phyloP scores from a whole-genome alignment of 2,113 vertebrate species.

The Actenoides lindsayi region DNA sequence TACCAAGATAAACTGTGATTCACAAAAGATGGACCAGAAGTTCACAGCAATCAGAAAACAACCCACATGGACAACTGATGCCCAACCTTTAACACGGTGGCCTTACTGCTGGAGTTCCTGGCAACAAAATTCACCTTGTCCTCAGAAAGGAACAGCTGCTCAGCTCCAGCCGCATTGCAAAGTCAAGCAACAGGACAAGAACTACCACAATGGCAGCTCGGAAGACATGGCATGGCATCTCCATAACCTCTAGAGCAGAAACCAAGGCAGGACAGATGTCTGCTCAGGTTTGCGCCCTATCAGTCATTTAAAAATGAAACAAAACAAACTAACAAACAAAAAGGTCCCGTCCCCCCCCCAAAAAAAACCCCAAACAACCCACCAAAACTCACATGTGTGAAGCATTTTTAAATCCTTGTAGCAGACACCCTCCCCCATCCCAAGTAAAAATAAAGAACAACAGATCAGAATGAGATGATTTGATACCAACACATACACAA shows the following conservation, averaged over 20 bases:
- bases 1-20: not conserved
- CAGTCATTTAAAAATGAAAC: not conserved
- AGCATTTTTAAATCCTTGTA: constrained; percentile 78
- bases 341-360: too few relatives aligned
- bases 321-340: not conserved
- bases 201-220: not conserved
- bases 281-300: constrained; percentile 37
- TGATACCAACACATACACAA: constrained; percentile 56
- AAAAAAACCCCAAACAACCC: too few relatives aligned
- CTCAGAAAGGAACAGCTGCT: not conserved
- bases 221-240: not conserved
- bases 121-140: not conserved
- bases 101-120: not conserved
- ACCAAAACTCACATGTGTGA: not conserved
- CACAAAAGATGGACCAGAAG: not conserved
- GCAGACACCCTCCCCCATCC: constrained; percentile 73
- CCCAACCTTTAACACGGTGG: not conserved
- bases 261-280: not conserved
- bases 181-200: not conserved
- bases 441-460: constrained; percentile 62
- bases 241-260: not conserved
- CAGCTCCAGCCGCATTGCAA: not conserved
- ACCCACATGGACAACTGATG: not conserved
- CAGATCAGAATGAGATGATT: constrained; percentile 85
- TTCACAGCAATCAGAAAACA: not conserved